A percentile compares a stretch with the other conserved stretches of the same genome.
phyloP scores from a whole-genome alignment of 2,113 vertebrate genomes.

The Odontophorus gujanensis region DNA sequence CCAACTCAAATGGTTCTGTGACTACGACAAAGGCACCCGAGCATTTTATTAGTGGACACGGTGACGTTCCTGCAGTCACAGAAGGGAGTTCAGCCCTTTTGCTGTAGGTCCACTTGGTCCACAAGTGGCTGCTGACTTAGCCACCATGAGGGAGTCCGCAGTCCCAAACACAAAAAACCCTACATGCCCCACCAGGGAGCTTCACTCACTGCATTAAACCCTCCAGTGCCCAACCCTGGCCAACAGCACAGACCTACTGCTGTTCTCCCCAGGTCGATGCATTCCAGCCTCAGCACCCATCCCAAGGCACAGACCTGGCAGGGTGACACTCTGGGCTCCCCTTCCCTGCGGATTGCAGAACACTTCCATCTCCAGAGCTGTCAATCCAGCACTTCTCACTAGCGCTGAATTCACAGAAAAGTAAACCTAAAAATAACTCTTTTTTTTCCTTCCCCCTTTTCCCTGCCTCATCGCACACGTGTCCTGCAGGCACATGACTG shows the following conservation, averaged over 20 bases:
- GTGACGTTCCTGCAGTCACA: background rate
- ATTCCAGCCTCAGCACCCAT: background rate
- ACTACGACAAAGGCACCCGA: no score
- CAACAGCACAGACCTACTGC: rapidly evolving
- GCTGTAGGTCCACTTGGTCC: background rate
- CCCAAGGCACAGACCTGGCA: rapidly evolving
- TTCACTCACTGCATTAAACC: background rate
- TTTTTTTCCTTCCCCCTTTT: background rate
- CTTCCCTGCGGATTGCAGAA: background rate
- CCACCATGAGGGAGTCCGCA: rapidly evolving
- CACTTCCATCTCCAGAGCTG: background rate
- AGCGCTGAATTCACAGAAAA: conserved; percentile 62
- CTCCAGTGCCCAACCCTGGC: background rate
- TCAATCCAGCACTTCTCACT: conserved; percentile 54
- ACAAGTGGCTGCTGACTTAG: rapidly evolving
- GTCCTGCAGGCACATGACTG: background rate
- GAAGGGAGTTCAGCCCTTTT: background rate
- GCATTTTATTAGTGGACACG: background rate
- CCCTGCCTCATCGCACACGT: conserved; percentile 42
- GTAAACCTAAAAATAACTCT: conserved; percentile 51
- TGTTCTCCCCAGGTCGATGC: background rate
- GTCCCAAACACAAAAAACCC: background rate
- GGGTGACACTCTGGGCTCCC: background rate
- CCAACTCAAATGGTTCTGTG: no score
- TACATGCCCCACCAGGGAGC: background rate